Percentiles rank a stretch among this genome's conserved stretches.
These are phyloP conservation scores for Asarcornis scutulata DNA, from an alignment of 2,113 vertebrate genomes.

Conservation along the genomic window DNA sequence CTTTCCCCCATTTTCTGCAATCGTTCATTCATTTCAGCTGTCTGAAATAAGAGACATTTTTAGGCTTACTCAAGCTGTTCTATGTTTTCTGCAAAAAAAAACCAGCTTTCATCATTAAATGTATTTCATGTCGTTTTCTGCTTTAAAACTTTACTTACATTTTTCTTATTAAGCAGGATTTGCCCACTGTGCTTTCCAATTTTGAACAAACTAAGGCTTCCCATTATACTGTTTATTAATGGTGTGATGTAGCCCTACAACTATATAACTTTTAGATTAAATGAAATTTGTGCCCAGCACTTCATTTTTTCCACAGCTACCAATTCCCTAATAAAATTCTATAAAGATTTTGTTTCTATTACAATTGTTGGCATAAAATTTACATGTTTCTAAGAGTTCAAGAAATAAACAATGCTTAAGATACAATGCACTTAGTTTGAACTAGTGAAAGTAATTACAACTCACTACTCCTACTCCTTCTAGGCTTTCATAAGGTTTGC, in stretches of 20 bases:
- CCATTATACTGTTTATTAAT: not conserved
- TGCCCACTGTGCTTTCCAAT: not conserved
- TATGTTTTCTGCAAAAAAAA: not conserved
- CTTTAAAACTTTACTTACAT: not conserved
- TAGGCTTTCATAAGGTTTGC: not conserved
- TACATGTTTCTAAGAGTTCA: not conserved
- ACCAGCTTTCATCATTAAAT: not conserved
- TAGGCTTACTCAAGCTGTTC: not conserved
- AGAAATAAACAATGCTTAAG: not conserved
- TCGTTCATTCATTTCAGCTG: constrained; percentile 90
- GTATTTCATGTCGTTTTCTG: not conserved
- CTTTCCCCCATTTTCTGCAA: constrained; percentile 89
- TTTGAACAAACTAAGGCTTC: not conserved
- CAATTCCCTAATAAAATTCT: not conserved
- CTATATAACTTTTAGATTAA: not conserved
- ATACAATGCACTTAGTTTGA: not conserved
- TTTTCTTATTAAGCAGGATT: not conserved
- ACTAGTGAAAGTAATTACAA: not conserved
- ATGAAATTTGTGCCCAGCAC: not conserved
- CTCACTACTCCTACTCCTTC: not conserved
- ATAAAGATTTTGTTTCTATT: not conserved
- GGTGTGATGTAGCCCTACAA: not conserved
- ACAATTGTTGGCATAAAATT: not conserved
- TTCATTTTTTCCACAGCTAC: not conserved
- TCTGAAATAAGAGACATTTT: constrained; percentile 69